Evolutionary conservation across 2,797 vertebrate species (phyloP).

Genomic region (Macropodus opercularis): DNA sequence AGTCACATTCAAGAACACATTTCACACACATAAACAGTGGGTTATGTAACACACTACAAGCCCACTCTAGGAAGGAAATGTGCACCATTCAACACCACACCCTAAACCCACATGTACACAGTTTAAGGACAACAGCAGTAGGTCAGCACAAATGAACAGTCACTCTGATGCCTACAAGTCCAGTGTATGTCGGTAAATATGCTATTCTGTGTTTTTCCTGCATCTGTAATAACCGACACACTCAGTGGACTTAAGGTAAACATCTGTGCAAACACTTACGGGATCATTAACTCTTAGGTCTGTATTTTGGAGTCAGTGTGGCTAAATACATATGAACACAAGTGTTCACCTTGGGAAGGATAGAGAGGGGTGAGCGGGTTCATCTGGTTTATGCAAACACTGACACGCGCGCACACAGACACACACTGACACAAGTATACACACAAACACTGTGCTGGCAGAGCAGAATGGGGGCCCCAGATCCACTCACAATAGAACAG

Average conservation of each 20-base stretch:
- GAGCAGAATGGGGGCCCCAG: conserved; percentile 47
- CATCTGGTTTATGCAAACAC: conserved; percentile 49
- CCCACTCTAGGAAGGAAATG: conserved; percentile 37
- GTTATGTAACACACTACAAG: conserved; percentile 56
- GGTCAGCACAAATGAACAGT: conserved; percentile 30
- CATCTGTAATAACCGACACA: neutral
- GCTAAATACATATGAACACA: conserved; percentile 16
- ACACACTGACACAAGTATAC: conserved; percentile 29
- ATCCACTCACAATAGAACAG: conserved; percentile 58
- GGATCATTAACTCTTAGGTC: neutral
- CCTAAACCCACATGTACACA: conserved; percentile 50
- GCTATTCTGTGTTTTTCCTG: too few relatives aligned
- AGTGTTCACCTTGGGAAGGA: conserved; percentile 45
- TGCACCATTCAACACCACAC: conserved; percentile 49
- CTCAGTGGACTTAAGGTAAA: neutral
- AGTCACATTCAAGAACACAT: conserved; percentile 39
- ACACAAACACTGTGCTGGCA: conserved; percentile 35
- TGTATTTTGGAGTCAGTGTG: neutral
- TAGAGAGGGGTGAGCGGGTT: conserved; percentile 47
- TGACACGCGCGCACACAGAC: conserved; percentile 10
- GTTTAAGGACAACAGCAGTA: conserved; percentile 34
- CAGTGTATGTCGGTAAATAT: too few relatives aligned
- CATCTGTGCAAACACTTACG: conserved; percentile 22
- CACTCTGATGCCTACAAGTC: conserved; percentile 14
- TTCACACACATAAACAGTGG: conserved; percentile 29